Evolutionary conservation across 2,113 vertebrate genomes (phyloP).

Genomic region (Promerops cafer): DNA sequence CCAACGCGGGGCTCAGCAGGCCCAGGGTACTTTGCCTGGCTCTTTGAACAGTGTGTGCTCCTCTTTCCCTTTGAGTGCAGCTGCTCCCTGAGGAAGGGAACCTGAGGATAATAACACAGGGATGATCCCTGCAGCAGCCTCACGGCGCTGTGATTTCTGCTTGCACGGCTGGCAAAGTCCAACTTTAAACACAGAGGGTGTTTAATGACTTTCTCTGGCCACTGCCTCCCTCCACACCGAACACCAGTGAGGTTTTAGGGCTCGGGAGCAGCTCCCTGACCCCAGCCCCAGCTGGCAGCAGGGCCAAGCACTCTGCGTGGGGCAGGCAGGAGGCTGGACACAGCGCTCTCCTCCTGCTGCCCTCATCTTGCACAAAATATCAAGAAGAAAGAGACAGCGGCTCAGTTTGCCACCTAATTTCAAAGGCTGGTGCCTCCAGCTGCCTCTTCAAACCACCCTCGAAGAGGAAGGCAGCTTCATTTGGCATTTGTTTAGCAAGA

Average conservation of each 20-base stretch:
- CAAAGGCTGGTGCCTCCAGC: conserved; percentile 36
- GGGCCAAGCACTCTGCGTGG: background rate
- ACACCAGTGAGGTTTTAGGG: background rate
- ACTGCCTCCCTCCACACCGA: background rate
- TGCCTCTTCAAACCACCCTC: background rate
- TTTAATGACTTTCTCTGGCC: background rate
- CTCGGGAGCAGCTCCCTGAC: background rate
- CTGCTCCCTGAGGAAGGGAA: conserved; percentile 37
- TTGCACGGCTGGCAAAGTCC: background rate
- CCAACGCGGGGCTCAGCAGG: conserved; percentile 55
- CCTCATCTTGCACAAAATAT: background rate
- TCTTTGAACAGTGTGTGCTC: conserved; percentile 28
- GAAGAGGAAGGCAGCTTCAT: background rate
- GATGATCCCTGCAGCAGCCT: conserved; percentile 3
- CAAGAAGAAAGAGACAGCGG: background rate
- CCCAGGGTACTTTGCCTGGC: conserved; percentile 33
- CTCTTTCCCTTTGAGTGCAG: conserved; percentile 28
- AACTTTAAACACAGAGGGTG: background rate
- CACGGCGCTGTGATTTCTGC: background rate
- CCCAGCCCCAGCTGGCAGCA: background rate
- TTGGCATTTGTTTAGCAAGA: background rate
- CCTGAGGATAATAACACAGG: conserved; percentile 32
- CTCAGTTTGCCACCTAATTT: conserved; percentile 18
- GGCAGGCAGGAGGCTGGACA: background rate
- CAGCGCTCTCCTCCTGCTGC: background rate